Evolutionary conservation across 2,888 invertebrate species (phyloP), one percentile per base, ranked within the genome.

Genomic region (Oasisia sp.): DNA sequence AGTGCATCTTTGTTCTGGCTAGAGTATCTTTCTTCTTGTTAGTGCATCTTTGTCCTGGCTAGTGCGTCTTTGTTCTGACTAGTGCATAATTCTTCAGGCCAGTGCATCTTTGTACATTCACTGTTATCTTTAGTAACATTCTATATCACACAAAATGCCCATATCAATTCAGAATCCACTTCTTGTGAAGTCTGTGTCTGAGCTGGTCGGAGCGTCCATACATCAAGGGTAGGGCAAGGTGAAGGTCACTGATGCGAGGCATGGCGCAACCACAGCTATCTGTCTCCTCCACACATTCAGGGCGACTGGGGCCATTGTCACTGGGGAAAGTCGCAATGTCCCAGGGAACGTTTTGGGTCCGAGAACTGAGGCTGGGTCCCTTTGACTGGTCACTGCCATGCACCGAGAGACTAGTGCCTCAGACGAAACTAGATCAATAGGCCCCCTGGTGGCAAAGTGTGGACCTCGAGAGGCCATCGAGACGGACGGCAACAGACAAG

Each of bases 341-440:
- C 90, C 32, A n/a, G 32, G 90, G 90, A 90, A 90, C 32, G 90
- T 90, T 90, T 90, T 90, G 90, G 90, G 32, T 90, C 90, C 32
- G 90, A 90, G 90, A 32, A 90, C 27, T 7, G n/a, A 90, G 90
- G 90, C 7, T n/a, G 90, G 3, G 32, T 90, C 32, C 32, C 32
- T 90, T 27, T n/a, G 90, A 89, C 90, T 89, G 90, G 90, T 89
- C 90, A 90, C n/a, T 90, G 90, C 90, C 7, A n/a, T n/a, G 90
- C 90, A 90, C 90, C 32, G 32, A 90, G 90, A 90, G 90, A 90
- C 90, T 14, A 14, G 9, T 90, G 90, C 5, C 7, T 90, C 90
- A 90, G 90, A 90, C 27, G 90, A 90, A 27, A 90, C 90, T 27
- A 7, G 90, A 90, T 90, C 32, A 27, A 90, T 90, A 90, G 5